Percentiles rank a stretch among this genome's conserved stretches.
Conservation (phyloP, 92 coral and sea anemone genomes). For the Porites rus region DNA sequence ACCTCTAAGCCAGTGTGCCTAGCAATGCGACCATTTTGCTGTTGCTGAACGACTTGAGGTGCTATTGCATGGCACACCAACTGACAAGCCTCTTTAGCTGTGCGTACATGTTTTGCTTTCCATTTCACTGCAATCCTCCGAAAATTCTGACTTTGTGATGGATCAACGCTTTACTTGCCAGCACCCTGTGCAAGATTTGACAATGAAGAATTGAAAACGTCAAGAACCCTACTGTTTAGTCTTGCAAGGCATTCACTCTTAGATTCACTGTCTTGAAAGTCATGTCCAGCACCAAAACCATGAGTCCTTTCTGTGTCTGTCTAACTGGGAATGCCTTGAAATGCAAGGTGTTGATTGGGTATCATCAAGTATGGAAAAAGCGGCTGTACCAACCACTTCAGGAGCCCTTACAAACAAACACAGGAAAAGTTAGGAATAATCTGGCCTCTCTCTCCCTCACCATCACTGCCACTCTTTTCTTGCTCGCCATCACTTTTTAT, state of each 20-base stretch:
- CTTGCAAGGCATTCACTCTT: not conserved
- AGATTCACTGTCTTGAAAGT: not conserved
- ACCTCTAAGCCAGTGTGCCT: constrained; percentile 40
- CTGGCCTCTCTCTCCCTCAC: not conserved
- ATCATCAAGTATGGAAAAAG: not conserved
- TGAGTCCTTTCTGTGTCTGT: constrained; percentile 50
- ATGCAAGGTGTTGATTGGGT: not conserved
- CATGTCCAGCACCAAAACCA: constrained; percentile 9
- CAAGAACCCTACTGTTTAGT: not conserved
- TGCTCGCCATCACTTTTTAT: not conserved
- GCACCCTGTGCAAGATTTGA: constrained; percentile 3
- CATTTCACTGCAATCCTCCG: constrained; percentile 52
- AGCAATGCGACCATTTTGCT: constrained; percentile 5
- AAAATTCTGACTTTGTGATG: constrained; percentile 40
- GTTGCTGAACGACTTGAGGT: constrained; percentile 35
- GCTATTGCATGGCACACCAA: constrained; percentile 53
- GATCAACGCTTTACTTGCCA: constrained; percentile 19
- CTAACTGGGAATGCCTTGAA: not conserved
- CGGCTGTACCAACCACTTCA: constrained; percentile 6
- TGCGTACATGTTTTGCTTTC: constrained; percentile 43
- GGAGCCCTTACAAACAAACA: constrained; percentile 21
- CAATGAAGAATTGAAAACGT: constrained; percentile 9
- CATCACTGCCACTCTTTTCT: not conserved
- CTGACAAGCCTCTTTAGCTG: constrained; percentile 60
- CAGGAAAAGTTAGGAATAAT: not conserved